Base-by-base conservation (phyloP, 2,888 invertebrate species). In the Gastracanthus pulcherrimus region DNA sequence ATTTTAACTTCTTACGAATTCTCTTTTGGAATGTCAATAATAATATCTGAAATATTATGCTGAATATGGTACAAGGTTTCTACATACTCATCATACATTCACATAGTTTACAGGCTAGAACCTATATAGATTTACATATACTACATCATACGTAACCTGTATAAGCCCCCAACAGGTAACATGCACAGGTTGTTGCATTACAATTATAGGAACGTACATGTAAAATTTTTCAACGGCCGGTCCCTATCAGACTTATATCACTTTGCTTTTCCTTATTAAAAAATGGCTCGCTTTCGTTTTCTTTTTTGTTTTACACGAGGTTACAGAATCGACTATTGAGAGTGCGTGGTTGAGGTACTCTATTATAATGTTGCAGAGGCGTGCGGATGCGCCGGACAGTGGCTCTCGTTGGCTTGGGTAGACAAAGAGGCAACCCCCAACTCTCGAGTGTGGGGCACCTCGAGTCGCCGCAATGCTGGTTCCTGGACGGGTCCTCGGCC, bases 271-370 rank as follows among this genome's bases (percentile, higher is more conserved):
- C 5, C 11, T 19, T 34, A 16, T 58, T 36, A 19, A 76, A 81
- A 76, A 81, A 81, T 71, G 75, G 81, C 81, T 81, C 67, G 72
- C 76, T 81, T 72, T 76, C 34, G 34, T 76, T 76, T 64, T 64
- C 41, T 5, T 13, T 62, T 60, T 45, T 58, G 38, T 75, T 81
- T 75, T 66, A 66, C 76, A 74, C 80, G 83, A 76, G 70, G 77
- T 82, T 82, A 82, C 74, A 86, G 84, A 86, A 89, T 89, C 88
- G 88, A 89, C 88, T 90, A 91, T 90, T 89, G 89, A 90, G 89
- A 89, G 88, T 90, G 90, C 90, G 89, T 90, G 90, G 83, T 90
- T 87, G 89, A 89, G 88, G 90, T 90, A 91, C 91, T 91, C 91
- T 89, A 83, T 82, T 77, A 87, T 75, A 90, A 87, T 88, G 88